Evolutionary conservation across 1,140 invertebrate genomes (phyloP).

Genomic region (Platorchestia sp.): DNA sequence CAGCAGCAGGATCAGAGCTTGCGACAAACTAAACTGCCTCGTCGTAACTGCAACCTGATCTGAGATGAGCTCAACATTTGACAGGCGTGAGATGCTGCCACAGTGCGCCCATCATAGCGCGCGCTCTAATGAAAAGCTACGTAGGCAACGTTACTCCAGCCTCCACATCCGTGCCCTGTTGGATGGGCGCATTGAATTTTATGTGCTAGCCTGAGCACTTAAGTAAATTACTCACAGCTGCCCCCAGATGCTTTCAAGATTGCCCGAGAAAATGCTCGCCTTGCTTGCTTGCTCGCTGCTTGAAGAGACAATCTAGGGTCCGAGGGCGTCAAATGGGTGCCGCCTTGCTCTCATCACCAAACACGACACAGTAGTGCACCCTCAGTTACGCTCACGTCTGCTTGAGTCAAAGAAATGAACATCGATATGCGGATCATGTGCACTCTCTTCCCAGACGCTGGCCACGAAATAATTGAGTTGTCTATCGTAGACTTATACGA

Average conservation of each 20-base stretch:
- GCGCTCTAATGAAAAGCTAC: not conserved
- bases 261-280: not conserved
- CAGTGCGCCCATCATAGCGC: not conserved
- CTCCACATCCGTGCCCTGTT: not conserved
- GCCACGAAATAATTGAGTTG: no score
- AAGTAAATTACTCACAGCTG: slow-evolving; percentile 30
- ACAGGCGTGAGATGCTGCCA: not conserved
- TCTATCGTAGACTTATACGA: no score
- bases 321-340: not conserved
- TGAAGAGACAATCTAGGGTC: not conserved
- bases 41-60: not conserved
- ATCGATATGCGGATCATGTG: not conserved
- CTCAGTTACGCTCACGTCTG: not conserved
- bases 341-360: not conserved
- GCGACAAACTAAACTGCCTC: not conserved
- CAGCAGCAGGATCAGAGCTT: not conserved
- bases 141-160: not conserved
- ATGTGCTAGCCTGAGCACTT: not conserved
- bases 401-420: not conserved
- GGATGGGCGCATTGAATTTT: slow-evolving; percentile 18
- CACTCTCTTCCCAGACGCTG: no score
- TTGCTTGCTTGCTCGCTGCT: not conserved
- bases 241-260: not conserved
- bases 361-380: not conserved
- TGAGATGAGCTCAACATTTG: not conserved